Base-by-base conservation (phyloP, 2,113 vertebrate species). In the Abramis brama region DNA sequence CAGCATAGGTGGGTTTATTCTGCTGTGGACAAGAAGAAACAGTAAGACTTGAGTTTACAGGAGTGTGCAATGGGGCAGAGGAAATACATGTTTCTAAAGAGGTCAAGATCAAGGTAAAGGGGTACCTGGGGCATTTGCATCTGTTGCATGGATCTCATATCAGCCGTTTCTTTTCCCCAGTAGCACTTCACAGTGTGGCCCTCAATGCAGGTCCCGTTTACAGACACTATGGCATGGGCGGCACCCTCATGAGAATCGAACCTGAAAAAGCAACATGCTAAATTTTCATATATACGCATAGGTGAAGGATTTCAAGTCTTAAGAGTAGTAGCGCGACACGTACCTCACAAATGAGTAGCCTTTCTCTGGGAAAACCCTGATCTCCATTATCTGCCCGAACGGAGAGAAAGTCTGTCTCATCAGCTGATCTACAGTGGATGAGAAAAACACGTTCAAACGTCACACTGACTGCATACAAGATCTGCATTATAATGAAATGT, bases 361-460 rank as follows among this genome's bases (percentile, higher is more conserved):
- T 95, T 99, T 99, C 92, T 99, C 98, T 0, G 98, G 98, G 91
- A 99, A 99, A 90, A 99, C 97, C 87, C 98, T 91, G 88, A 99
- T 97, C 91, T 99, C 98, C 98, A 99, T 96, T 91, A 99, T 98
- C 94, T 97, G 98, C 83, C 98, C 98, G 79, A 99, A 99, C 7
- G 96, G 96, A 25, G 97, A 97, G 91, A 99, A 99, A 62, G 98
- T 99, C 95, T 98, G 98, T 90, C 98, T 97, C 98, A 99, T 99
- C 79, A 99, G 94, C 95, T 99, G 98, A 89, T 99, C 98, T 99
- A 93, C 17, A 93, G 87, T 5, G 2, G 3, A 88, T 55, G 39
- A 89, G 85, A 87, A 73, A 92, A 25, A 43, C 21, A 30, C n/a
- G 36, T 84, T 57, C 0, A 85, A 19, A 86, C 11, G 19, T n/a